phyloP scores from a whole-genome alignment of 1,140 invertebrate genomes.

The Dendroctonus ponderosae region DNA sequence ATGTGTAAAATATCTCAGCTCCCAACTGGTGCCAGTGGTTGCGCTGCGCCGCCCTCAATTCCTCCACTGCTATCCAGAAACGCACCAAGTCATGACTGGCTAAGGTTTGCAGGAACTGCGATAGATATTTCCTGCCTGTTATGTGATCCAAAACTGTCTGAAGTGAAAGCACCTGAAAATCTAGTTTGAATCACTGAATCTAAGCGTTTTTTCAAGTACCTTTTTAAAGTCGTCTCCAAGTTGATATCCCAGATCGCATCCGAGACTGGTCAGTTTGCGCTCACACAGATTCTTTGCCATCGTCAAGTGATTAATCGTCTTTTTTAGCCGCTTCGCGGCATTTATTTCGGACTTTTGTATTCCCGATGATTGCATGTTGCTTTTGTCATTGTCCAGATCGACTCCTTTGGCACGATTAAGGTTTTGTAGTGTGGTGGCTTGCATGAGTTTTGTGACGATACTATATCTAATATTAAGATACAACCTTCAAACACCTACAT shows the following conservation, averaged over 20 bases:
- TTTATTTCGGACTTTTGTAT: slow-evolving; percentile 68
- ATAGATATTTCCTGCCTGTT: slow-evolving; percentile 69
- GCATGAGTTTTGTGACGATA: slow-evolving; percentile 89
- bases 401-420: slow-evolving; percentile 80
- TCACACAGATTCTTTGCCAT: slow-evolving; percentile 84
- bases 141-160: slow-evolving; percentile 69
- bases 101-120: slow-evolving; percentile 77
- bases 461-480: slow-evolving; percentile 64
- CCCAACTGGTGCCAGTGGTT: slow-evolving; percentile 83
- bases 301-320: slow-evolving; percentile 78
- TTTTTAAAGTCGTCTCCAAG: slow-evolving; percentile 44
- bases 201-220: slow-evolving; percentile 7
- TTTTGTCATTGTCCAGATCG: slow-evolving; percentile 70
- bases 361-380: slow-evolving; percentile 49
- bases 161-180: slow-evolving; percentile 58
- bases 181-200: not conserved
- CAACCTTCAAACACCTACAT: not conserved
- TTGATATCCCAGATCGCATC: slow-evolving; percentile 76
- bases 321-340: slow-evolving; percentile 69
- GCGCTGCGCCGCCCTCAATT: slow-evolving; percentile 69
- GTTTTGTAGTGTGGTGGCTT: slow-evolving; percentile 87
- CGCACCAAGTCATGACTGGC: slow-evolving; percentile 77
- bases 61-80: slow-evolving; percentile 87
- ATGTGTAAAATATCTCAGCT: slow-evolving; percentile 87
- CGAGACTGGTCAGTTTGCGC: slow-evolving; percentile 70